Evolutionary conservation across 2,113 vertebrate species (phyloP).

Genomic region (Lipotes vexillifer): DNA sequence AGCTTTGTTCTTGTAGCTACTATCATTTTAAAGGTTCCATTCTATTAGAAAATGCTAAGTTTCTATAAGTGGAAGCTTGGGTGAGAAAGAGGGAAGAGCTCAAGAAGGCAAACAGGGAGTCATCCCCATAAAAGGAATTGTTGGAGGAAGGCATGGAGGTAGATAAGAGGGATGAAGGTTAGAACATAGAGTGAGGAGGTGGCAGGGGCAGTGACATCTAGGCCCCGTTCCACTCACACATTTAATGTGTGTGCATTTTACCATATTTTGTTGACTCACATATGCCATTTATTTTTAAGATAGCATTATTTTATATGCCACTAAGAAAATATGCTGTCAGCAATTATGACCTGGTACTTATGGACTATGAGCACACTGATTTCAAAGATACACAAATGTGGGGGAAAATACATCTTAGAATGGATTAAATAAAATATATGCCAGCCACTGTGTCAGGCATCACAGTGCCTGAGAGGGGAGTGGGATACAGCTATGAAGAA

Average conservation of each 20-base stretch:
- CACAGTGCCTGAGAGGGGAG: background rate
- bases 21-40: background rate
- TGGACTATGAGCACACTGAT: background rate
- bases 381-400: conserved; percentile 9
- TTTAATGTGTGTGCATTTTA: background rate
- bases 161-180: background rate
- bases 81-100: background rate
- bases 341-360: background rate
- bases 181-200: background rate
- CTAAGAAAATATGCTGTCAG: background rate
- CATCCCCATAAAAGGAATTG: background rate
- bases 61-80: background rate
- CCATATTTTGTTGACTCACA: background rate
- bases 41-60: background rate
- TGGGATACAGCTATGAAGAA: background rate
- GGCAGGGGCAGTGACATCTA: background rate
- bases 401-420: background rate
- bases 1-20: background rate
- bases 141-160: background rate
- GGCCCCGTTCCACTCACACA: background rate
- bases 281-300: background rate
- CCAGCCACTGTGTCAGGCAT: background rate
- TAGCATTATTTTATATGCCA: background rate
- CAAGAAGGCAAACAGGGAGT: background rate
- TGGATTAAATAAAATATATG: background rate